Percentiles rank a stretch among this genome's conserved stretches.
Evolutionary conservation across 2,113 vertebrate species (phyloP).

Genomic region (Piaya cayana): DNA sequence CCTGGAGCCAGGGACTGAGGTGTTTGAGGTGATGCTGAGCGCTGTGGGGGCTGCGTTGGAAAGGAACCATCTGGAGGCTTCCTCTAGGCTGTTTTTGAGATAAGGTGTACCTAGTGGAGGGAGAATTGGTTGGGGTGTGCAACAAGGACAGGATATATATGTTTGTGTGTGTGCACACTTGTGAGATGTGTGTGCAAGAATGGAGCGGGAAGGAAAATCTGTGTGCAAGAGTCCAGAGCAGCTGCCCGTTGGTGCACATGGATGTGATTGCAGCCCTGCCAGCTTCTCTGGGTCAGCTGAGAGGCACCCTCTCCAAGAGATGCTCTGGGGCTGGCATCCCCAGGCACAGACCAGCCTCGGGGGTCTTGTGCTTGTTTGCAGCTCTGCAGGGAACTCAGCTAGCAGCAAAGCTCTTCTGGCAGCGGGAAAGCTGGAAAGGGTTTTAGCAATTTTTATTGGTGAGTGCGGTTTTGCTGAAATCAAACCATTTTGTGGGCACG

Average conservation of each 20-base stretch:
- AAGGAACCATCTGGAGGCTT: not conserved
- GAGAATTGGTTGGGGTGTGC: not conserved
- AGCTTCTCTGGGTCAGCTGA: not conserved
- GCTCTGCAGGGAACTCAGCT: not conserved
- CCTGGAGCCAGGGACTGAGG: not conserved
- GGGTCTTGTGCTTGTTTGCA: not conserved
- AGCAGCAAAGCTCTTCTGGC: not conserved
- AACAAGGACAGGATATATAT: no score
- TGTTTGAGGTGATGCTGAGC: rapidly evolving
- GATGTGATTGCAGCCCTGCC: not conserved
- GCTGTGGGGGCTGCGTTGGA: not conserved
- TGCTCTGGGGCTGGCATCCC: not conserved
- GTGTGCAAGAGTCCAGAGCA: rapidly evolving
- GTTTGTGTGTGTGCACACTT: not conserved
- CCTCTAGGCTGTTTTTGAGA: not conserved
- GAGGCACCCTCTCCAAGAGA: not conserved
- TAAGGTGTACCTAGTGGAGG: rapidly evolving
- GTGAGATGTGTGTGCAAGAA: not conserved
- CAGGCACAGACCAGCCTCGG: not conserved
- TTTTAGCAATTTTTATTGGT: not conserved
- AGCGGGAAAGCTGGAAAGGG: not conserved
- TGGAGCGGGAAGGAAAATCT: not conserved
- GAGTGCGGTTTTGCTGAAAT: not conserved
- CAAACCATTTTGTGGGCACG: not conserved
- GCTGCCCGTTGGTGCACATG: not conserved